phyloP scores from a whole-genome alignment of 2,888 invertebrate species.

The Leptinotarsa peninsularis region DNA sequence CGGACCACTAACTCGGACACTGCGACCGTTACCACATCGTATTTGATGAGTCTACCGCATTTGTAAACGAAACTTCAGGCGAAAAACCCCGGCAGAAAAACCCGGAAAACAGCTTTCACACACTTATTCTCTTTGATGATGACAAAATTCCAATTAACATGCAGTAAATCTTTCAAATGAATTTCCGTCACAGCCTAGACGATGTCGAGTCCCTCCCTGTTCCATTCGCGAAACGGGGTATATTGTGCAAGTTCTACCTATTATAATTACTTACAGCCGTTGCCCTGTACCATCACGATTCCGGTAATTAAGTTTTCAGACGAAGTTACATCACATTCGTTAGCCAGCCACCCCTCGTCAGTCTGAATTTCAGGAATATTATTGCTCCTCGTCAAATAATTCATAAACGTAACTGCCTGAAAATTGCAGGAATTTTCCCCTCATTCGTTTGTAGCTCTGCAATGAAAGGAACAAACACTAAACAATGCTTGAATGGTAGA shows the following conservation, averaged over 20 bases:
- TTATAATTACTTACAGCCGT: constrained; percentile 58
- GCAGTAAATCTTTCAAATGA: no score
- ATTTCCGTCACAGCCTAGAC: no score
- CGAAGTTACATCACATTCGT: constrained; percentile 54
- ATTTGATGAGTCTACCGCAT: no score
- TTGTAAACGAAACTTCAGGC: no score
- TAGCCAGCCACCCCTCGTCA: constrained; percentile 51
- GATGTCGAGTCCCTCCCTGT: background rate
- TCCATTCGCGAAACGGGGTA: constrained; percentile 32
- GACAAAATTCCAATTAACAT: no score
- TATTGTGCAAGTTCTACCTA: constrained; percentile 52
- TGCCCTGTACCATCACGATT: constrained; percentile 55
- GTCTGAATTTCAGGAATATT: constrained; percentile 52
- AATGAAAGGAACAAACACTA: constrained; percentile 16
- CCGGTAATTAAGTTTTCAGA: constrained; percentile 59
- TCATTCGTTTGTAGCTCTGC: constrained; percentile 2
- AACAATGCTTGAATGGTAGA: background rate
- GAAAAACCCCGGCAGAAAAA: no score
- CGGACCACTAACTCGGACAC: no score
- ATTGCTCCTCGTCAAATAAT: constrained; percentile 46
- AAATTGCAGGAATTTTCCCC: constrained; percentile 45
- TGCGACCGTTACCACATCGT: no score
- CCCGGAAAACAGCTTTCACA: no score
- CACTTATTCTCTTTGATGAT: no score
- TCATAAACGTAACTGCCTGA: constrained; percentile 49